A percentile compares a stretch with the other conserved stretches of the same genome.
phyloP scores from a whole-genome alignment of 1,140 invertebrate genomes.

The Cotesia chilonis region DNA sequence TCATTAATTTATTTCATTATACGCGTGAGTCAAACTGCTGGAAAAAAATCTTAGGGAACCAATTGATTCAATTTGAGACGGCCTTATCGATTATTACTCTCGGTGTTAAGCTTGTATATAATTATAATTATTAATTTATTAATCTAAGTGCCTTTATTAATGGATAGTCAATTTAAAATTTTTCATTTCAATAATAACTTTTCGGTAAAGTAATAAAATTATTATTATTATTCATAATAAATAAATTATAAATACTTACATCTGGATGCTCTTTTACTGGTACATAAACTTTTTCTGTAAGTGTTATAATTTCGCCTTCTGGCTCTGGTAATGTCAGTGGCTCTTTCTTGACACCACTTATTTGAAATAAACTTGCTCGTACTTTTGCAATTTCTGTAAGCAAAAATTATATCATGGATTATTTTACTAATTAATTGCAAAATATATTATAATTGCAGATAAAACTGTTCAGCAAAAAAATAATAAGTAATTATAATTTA shows the following conservation, averaged over 20 bases:
- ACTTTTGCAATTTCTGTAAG: conserved; percentile 99
- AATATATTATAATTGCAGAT: too few species aligned
- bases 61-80: too few species aligned
- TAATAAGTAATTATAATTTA: too few species aligned
- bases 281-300: conserved; percentile 99
- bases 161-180: too few species aligned
- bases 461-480: too few species aligned
- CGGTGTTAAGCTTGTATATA: too few species aligned
- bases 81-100: too few species aligned
- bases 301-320: conserved; percentile 87
- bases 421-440: conserved; percentile 20
- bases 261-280: conserved; percentile 99
- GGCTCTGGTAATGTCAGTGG: conserved; percentile 92
- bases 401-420: conserved; percentile 53
- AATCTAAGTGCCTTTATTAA: too few species aligned
- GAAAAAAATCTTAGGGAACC: background rate
- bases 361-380: conserved; percentile 96
- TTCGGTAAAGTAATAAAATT: background rate
- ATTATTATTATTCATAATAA: conserved; percentile 1
- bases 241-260: conserved; percentile 75
- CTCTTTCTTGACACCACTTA: conserved; percentile 95
- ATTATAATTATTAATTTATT: too few species aligned
- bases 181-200: too few species aligned
- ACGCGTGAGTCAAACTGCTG: too few species aligned
- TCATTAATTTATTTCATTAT: too few species aligned